Conservation (phyloP, 2,797 vertebrate genomes). For the Aotus griseimembra region DNA sequence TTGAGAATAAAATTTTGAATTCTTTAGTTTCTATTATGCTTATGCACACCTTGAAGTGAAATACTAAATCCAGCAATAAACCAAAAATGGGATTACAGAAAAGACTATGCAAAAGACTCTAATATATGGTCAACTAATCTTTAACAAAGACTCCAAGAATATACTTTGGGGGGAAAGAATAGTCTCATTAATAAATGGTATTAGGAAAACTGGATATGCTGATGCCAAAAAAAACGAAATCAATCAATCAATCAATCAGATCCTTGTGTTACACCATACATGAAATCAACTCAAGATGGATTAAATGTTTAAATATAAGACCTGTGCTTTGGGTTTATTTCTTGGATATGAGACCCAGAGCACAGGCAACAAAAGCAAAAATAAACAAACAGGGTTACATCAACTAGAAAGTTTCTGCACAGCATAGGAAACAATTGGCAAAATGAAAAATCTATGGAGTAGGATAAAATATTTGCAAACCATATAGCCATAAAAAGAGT, state of each 20-base stretch:
- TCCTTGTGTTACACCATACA: neutral
- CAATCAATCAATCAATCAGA: neutral
- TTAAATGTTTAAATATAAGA: neutral
- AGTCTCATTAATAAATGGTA: neutral
- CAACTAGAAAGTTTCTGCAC: neutral
- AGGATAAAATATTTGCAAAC: neutral
- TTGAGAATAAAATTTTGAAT: conserved; percentile 42
- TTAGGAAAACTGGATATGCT: neutral
- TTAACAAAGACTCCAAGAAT: neutral
- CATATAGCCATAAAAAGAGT: neutral
- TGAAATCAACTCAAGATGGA: neutral
- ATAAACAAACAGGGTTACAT: neutral
- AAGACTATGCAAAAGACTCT: neutral
- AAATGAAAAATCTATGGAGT: neutral
- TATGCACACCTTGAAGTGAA: neutral
- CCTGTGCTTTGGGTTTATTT: neutral
- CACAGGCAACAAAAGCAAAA: neutral
- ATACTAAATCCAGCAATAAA: conserved; percentile 50
- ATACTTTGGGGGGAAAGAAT: neutral
- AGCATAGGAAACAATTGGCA: neutral
- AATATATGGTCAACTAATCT: neutral
- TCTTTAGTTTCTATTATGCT: conserved; percentile 36
- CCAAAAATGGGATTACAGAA: conserved; percentile 42
- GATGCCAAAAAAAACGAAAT: neutral
- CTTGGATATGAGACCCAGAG: neutral